These are phyloP conservation scores for Drosophila meridiana DNA, from an alignment of 2,888 invertebrate genomes.

Conservation along the genomic window DNA sequence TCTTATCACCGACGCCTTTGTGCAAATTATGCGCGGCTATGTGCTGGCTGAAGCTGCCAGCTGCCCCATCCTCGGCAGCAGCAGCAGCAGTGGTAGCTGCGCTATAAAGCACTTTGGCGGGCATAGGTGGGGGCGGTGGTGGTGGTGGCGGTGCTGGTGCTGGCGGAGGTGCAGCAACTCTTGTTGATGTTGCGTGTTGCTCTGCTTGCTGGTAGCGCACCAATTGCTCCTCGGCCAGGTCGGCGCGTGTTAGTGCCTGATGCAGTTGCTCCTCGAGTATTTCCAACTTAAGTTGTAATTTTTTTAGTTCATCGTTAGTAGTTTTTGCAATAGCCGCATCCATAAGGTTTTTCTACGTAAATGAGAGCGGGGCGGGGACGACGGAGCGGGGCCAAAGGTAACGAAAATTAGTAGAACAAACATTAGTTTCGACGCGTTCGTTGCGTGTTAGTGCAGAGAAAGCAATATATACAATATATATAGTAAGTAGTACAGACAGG, in stretches of 20 bases:
- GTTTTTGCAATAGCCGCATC: conserved; percentile 86
- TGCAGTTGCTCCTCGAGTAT: conserved; percentile 86
- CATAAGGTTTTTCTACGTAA: conserved; percentile 86
- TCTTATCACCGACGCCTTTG: conserved; percentile 72
- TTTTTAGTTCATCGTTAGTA: conserved; percentile 86
- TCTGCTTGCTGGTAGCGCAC: conserved; percentile 74
- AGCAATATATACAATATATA: conserved; percentile 1
- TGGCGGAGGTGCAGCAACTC: conserved; percentile 66
- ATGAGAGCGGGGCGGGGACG: conserved; percentile 45
- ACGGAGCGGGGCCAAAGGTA: conserved; percentile 39
- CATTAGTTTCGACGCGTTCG: conserved; percentile 48
- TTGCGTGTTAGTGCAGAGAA: conserved; percentile 54
- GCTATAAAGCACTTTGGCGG: conserved; percentile 77
- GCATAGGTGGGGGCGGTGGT: conserved; percentile 81
- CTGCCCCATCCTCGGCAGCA: conserved; percentile 22
- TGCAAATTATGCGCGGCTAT: conserved; percentile 77
- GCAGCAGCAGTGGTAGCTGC: conserved; percentile 27
- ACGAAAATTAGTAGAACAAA: conserved; percentile 81
- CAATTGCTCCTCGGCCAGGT: conserved; percentile 86
- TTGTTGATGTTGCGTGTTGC: conserved; percentile 33
- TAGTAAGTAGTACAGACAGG: not conserved
- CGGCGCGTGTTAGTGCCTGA: conserved; percentile 86
- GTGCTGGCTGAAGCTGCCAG: conserved; percentile 66
- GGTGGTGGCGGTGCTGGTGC: conserved; percentile 79
- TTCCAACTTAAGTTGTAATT: conserved; percentile 87